Evolutionary conservation across 1,140 invertebrate species (phyloP).

Genomic region (Penaeus indicus): DNA sequence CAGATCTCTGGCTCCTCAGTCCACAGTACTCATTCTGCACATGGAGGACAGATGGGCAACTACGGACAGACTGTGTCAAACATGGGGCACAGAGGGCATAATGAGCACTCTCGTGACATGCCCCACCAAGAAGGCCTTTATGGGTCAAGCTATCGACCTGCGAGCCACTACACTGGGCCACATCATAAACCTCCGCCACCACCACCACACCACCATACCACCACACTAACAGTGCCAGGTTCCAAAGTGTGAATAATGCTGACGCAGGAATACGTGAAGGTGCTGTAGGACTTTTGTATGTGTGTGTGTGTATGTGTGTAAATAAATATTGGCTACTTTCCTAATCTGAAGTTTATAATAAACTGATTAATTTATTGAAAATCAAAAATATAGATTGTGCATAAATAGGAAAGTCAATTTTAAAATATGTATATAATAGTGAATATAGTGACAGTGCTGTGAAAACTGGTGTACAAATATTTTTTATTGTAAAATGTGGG

Average conservation of each 20-base stretch:
- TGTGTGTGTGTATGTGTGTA: background rate
- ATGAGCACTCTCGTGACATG: slow-evolving; percentile 24
- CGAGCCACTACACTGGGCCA: slow-evolving; percentile 43
- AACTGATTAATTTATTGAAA: slow-evolving; percentile 50
- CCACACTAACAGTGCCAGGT: slow-evolving; percentile 58
- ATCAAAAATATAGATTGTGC: slow-evolving; percentile 47
- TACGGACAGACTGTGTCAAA: slow-evolving; percentile 9
- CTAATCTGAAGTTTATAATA: slow-evolving; percentile 24
- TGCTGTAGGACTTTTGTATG: slow-evolving; percentile 30
- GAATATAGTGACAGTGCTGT: background rate
- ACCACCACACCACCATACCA: slow-evolving; percentile 40
- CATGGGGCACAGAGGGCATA: slow-evolving; percentile 26
- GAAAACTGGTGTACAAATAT: slow-evolving; percentile 20
- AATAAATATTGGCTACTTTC: too few relatives aligned
- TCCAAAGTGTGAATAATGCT: slow-evolving; percentile 59
- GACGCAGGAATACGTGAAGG: slow-evolving; percentile 3
- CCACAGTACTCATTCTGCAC: slow-evolving; percentile 25
- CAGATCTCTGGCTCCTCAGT: slow-evolving; percentile 30
- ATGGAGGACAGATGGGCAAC: slow-evolving; percentile 23
- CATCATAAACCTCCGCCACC: slow-evolving; percentile 49
- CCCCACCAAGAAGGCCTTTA: slow-evolving; percentile 42
- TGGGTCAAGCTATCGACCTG: slow-evolving; percentile 40
- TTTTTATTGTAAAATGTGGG: background rate
- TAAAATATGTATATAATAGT: slow-evolving; percentile 17
- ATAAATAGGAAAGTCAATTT: slow-evolving; percentile 8